phyloP scores from a whole-genome alignment of 1,140 invertebrate genomes.

The Musca vetustissima region DNA sequence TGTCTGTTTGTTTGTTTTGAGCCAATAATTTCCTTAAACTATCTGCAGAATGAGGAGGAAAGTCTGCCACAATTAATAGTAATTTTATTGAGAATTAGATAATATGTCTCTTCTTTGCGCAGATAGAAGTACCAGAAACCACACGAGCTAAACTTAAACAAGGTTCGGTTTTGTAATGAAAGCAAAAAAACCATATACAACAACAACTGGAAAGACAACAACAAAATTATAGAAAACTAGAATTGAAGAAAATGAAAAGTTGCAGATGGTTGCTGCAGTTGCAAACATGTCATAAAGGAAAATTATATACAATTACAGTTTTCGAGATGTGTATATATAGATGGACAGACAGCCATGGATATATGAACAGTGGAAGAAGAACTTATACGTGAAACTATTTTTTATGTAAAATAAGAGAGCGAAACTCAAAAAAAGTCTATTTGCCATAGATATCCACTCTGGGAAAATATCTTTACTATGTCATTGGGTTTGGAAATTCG shows the following conservation, averaged over 20 bases:
- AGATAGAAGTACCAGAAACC: background rate
- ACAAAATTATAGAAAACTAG: background rate
- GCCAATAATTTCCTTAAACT: constrained; percentile 18
- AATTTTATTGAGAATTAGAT: constrained; percentile 24
- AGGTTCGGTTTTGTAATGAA: background rate
- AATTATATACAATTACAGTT: too few species aligned
- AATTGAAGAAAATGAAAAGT: background rate
- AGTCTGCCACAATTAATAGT: constrained; percentile 19
- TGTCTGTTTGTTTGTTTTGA: background rate
- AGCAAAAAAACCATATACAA: background rate
- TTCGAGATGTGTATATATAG: too few species aligned
- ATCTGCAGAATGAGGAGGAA: constrained; percentile 9
- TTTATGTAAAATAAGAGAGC: too few species aligned
- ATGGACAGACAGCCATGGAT: too few species aligned
- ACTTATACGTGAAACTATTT: too few species aligned
- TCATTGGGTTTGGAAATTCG: too few species aligned
- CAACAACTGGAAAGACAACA: background rate
- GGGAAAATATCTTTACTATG: too few species aligned
- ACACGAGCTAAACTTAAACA: background rate
- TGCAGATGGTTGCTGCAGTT: constrained; percentile 8
- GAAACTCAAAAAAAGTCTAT: too few species aligned
- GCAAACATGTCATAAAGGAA: constrained; percentile 15
- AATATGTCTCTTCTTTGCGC: constrained; percentile 7
- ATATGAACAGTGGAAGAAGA: too few species aligned
- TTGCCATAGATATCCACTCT: too few species aligned